A percentile compares a stretch with the other conserved stretches of the same genome.
Evolutionary conservation across 2,888 invertebrate species (phyloP).

Genomic region (Trachelus stipa): DNA sequence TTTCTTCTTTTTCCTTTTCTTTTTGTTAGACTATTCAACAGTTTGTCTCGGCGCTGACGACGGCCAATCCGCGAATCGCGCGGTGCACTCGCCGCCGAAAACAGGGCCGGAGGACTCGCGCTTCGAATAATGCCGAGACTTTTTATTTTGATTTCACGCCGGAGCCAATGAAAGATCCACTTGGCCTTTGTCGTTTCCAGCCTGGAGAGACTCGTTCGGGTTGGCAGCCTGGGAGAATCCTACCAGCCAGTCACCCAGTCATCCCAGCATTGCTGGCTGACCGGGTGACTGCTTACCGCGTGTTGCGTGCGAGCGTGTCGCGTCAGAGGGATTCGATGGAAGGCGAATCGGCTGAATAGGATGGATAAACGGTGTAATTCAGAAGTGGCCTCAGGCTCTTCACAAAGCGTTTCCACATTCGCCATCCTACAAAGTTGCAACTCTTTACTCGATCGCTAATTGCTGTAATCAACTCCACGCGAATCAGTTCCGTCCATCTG

Average conservation of each 20-base stretch:
- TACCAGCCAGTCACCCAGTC: neutral
- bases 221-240: neutral
- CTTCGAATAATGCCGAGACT: conserved; percentile 49
- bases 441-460: conserved; percentile 33
- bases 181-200: conserved; percentile 51
- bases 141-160: conserved; percentile 54
- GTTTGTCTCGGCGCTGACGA: conserved; percentile 39
- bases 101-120: conserved; percentile 28
- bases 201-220: neutral
- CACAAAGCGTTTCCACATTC: conserved; percentile 43
- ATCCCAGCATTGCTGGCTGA: neutral
- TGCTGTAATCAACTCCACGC: conserved; percentile 44
- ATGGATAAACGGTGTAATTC: neutral
- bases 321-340: neutral
- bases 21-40: conserved; percentile 40
- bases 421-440: conserved; percentile 22
- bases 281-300: neutral
- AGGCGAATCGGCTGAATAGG: neutral
- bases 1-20: conserved; percentile 20
- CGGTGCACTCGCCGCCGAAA: conserved; percentile 25
- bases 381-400: conserved; percentile 37
- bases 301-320: neutral
- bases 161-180: conserved; percentile 59
- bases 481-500: conserved; percentile 27
- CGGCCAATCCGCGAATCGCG: neutral